Conservation (phyloP, 2,113 vertebrate genomes). For the Perca fluviatilis region DNA sequence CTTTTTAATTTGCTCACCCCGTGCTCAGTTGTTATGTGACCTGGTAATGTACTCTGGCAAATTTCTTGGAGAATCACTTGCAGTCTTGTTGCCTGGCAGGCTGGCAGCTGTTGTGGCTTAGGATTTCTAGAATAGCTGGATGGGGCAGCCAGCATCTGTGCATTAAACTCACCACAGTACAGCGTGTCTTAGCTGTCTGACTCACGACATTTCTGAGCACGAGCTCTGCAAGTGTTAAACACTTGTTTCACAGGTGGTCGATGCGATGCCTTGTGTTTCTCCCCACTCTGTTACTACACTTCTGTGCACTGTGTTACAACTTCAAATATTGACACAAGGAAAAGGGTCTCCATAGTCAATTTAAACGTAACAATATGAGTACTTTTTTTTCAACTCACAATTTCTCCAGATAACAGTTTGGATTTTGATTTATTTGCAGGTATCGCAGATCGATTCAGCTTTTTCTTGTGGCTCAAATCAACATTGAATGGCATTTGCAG, state of each 20-base stretch:
- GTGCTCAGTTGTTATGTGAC: conserved; percentile 5
- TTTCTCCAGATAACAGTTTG: background rate
- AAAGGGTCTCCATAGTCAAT: background rate
- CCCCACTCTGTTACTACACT: too few relatives aligned
- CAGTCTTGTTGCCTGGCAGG: conserved; percentile 39
- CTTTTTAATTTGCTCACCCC: background rate
- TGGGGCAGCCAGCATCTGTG: conserved; percentile 58
- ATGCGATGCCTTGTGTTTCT: background rate
- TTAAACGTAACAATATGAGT: background rate
- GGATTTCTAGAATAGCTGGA: conserved; percentile 65
- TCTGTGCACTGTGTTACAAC: background rate
- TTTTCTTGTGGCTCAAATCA: conserved; percentile 91
- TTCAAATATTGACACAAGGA: background rate
- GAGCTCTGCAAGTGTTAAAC: conserved; percentile 32
- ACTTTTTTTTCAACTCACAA: background rate
- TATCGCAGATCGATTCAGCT: conserved; percentile 91
- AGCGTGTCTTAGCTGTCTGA: conserved; percentile 17
- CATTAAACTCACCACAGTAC: conserved; percentile 44
- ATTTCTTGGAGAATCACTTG: conserved; percentile 40
- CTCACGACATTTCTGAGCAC: conserved; percentile 41
- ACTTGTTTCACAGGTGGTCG: conserved; percentile 45
- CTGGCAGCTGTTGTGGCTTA: conserved; percentile 74
- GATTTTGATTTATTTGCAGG: conserved; percentile 82
- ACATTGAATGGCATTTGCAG: conserved; percentile 85
- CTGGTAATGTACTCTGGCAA: background rate